Evolutionary conservation across 2,113 vertebrate species (phyloP).

Genomic region (Lophura nycthemera): DNA sequence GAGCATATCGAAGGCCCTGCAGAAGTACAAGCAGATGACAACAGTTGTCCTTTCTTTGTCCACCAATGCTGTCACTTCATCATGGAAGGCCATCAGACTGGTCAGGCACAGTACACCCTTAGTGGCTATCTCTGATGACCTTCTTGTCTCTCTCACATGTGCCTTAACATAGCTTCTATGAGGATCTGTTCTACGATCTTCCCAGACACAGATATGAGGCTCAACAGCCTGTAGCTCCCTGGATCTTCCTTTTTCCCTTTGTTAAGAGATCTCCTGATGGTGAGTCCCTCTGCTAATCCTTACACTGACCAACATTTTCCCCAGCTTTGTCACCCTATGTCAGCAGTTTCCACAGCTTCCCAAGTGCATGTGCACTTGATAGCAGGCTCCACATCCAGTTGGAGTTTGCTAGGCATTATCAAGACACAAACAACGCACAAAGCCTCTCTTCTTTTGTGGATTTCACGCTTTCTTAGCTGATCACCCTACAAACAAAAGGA

Average conservation of each 20-base stretch:
- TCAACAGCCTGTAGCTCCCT: background rate
- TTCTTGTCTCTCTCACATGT: background rate
- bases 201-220: background rate
- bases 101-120: background rate
- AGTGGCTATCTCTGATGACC: background rate
- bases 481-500: background rate
- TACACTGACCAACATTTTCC: rapidly evolving
- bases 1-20: background rate
- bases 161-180: no score
- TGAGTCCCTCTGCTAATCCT: rapidly evolving
- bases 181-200: background rate
- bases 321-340: rapidly evolving
- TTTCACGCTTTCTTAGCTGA: background rate
- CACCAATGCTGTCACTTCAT: background rate
- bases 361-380: rapidly evolving
- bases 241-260: background rate
- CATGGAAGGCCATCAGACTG: background rate
- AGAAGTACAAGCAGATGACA: background rate
- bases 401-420: background rate
- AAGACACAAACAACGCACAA: background rate
- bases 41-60: background rate
- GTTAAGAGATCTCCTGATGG: rapidly evolving
- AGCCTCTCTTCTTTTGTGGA: background rate
- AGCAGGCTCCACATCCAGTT: background rate
- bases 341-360: background rate